Evolutionary conservation across 2,113 vertebrate genomes (phyloP).

Genomic region (Sylvia atricapilla): DNA sequence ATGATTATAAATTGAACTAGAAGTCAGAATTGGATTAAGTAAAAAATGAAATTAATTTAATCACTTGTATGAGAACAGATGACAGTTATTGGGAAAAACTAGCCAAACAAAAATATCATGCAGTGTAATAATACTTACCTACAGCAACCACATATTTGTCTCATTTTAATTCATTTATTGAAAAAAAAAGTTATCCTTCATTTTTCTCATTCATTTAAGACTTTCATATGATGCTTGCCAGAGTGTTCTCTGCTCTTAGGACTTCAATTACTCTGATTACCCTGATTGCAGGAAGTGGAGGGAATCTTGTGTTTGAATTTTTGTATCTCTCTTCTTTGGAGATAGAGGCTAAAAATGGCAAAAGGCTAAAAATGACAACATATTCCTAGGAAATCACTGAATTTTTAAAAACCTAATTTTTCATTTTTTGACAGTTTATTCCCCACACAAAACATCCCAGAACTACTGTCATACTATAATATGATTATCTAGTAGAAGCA

Average conservation of each 20-base stretch:
- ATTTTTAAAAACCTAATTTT: neutral
- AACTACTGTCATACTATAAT: neutral
- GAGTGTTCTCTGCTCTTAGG: neutral
- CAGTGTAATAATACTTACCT: neutral
- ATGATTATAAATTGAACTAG: constrained; percentile 21
- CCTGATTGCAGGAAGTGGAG: neutral
- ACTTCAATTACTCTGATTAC: neutral
- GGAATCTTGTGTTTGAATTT: neutral
- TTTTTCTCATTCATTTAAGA: neutral
- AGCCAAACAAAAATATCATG: neutral
- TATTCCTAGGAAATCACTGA: neutral
- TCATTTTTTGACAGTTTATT: neutral
- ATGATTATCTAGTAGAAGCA: neutral
- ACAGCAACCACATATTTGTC: neutral
- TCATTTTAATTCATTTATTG: neutral
- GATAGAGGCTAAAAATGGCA: neutral
- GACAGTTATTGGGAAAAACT: neutral
- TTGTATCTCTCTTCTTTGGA: neutral
- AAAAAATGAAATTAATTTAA: constrained; percentile 34
- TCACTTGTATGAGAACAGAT: neutral
- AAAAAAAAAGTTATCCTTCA: neutral
- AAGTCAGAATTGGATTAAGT: constrained; percentile 7
- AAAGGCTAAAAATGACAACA: neutral
- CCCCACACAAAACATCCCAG: fast-evolving
- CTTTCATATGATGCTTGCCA: neutral